Conservation (phyloP, 2,113 vertebrate genomes). For the Lophotis ruficrista region DNA sequence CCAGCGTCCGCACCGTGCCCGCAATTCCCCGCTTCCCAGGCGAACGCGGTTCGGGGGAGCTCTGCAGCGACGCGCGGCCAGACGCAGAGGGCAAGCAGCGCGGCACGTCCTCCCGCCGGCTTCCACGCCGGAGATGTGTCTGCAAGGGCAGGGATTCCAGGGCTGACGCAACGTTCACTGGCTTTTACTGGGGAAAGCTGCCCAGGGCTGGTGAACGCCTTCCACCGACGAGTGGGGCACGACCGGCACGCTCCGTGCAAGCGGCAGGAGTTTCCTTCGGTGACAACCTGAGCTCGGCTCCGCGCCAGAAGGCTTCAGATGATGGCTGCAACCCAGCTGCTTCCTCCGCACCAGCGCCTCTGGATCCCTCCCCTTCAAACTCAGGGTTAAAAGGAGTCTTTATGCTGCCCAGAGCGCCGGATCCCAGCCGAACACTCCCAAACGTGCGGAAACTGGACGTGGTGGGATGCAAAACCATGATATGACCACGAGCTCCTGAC, state of each 20-base stretch:
- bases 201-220: fast-evolving
- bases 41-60: fast-evolving
- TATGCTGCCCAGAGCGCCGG: neutral
- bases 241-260: fast-evolving
- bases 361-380: neutral
- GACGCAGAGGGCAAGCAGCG: neutral
- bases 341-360: neutral
- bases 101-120: neutral
- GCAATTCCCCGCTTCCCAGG: fast-evolving
- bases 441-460: fast-evolving
- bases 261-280: neutral
- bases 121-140: neutral
- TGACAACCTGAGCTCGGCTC: neutral
- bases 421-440: neutral
- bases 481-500: fast-evolving
- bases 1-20: neutral
- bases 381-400: neutral
- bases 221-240: fast-evolving
- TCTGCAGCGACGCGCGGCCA: fast-evolving
- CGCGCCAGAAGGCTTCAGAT: neutral
- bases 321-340: neutral
- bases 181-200: fast-evolving
- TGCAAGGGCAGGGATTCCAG: neutral
- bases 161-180: fast-evolving
- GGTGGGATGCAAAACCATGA: neutral